Conservation (phyloP, 2,888 invertebrate species). For the Brenthis daphne region DNA sequence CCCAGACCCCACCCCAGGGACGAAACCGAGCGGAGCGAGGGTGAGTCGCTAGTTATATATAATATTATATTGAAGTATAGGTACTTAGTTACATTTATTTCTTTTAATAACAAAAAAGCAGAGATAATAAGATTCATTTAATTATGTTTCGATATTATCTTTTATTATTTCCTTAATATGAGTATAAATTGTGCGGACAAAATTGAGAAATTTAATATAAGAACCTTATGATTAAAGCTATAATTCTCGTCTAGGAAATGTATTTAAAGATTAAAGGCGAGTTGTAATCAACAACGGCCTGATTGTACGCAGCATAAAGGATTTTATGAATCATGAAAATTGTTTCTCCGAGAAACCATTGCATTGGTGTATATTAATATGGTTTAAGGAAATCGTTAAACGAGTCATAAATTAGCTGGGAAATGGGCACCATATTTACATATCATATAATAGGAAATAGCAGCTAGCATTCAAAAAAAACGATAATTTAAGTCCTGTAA, state of each 20-base stretch:
- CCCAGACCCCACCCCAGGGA: no score
- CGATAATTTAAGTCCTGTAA: no score
- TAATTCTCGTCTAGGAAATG: constrained; percentile 34
- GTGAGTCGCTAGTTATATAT: no score
- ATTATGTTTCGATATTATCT: no score
- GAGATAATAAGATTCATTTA: no score
- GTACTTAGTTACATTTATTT: no score
- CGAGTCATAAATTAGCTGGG: constrained; percentile 49
- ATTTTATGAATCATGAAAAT: constrained; percentile 58
- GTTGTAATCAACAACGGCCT: constrained; percentile 45
- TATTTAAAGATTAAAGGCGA: constrained; percentile 43
- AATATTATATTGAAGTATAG: no score
- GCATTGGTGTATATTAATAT: constrained; percentile 45
- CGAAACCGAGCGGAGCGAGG: no score
- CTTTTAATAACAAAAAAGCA: no score
- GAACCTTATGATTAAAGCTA: constrained; percentile 9
- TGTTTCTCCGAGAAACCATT: constrained; percentile 50
- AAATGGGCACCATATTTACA: constrained; percentile 26
- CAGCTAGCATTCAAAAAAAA: no score
- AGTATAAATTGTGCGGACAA: no score
- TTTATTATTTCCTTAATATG: no score
- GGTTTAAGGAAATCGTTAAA: constrained; percentile 56
- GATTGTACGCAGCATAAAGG: constrained; percentile 43
- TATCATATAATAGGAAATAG: constrained; percentile 2
- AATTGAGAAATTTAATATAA: not conserved